Evolutionary conservation across 2,888 invertebrate genomes (phyloP).

Genomic region (Pseudanteris insignis): DNA sequence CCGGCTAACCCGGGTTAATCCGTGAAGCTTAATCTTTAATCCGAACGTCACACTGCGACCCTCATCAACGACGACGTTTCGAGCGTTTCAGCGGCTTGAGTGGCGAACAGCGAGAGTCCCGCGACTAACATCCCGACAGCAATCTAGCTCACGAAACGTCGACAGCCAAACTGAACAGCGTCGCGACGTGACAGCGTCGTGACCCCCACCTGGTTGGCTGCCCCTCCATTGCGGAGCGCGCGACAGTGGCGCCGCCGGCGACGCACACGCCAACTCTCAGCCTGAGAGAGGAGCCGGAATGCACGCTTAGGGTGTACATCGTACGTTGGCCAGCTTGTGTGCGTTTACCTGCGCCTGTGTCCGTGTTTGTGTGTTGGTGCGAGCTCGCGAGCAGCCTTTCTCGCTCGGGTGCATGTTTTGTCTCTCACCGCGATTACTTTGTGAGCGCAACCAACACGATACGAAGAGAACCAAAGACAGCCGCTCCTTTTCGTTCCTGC

Average conservation of each 20-base stretch:
- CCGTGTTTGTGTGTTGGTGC: slow-evolving; percentile 2
- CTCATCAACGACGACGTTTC: slow-evolving; percentile 5
- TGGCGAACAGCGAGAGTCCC: slow-evolving; percentile 24
- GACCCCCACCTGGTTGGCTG: slow-evolving; percentile 43
- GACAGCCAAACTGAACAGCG: slow-evolving; percentile 48
- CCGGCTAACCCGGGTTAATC: slow-evolving; percentile 33
- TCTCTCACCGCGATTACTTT: slow-evolving; percentile 34
- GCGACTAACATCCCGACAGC: slow-evolving; percentile 41
- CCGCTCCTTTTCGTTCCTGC: slow-evolving; percentile 39
- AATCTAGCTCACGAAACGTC: slow-evolving; percentile 43
- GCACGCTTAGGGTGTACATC: slow-evolving; percentile 6
- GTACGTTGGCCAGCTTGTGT: not conserved
- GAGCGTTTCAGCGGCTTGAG: slow-evolving; percentile 14
- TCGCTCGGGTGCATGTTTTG: slow-evolving; percentile 31
- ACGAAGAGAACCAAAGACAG: slow-evolving; percentile 30
- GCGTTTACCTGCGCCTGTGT: slow-evolving; percentile 1
- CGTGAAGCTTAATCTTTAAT: slow-evolving; percentile 27
- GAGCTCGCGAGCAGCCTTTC: slow-evolving; percentile 37
- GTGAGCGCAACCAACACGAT: slow-evolving; percentile 34
- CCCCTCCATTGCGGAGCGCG: slow-evolving; percentile 6
- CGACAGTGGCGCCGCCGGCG: slow-evolving; percentile 23
- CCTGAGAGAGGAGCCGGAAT: slow-evolving; percentile 32
- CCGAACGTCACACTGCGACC: slow-evolving; percentile 24
- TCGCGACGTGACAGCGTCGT: slow-evolving; percentile 45
- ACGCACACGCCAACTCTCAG: slow-evolving; percentile 27